Conservation (phyloP, 2,113 vertebrate genomes). For the Nanger granti region DNA sequence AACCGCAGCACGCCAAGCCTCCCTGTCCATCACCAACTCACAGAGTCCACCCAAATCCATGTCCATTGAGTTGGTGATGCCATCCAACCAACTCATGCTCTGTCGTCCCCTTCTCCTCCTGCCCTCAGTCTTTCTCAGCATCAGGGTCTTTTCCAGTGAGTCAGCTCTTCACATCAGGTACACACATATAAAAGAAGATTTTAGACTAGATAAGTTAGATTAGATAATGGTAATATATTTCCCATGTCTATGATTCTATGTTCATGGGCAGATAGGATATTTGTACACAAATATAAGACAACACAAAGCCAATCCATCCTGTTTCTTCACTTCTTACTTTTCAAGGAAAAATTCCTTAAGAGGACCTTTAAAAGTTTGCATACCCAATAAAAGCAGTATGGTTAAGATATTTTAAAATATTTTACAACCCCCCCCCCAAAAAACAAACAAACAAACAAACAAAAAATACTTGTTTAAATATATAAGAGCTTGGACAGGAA, state of each 20-base stretch:
- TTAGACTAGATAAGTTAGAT: not conserved
- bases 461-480: not conserved
- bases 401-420: not conserved
- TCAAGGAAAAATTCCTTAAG: not conserved
- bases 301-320: not conserved
- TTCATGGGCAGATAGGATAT: not conserved
- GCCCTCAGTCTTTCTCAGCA: not conserved
- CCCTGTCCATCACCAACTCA: not conserved
- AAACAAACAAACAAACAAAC: no score
- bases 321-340: not conserved
- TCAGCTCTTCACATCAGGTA: not conserved
- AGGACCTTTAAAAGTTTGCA: not conserved
- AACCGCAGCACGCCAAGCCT: fast-evolving
- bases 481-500: not conserved
- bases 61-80: not conserved
- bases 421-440: not conserved
- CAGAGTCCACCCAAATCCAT: not conserved
- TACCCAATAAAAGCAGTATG: not conserved
- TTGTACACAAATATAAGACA: not conserved
- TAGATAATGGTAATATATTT: not conserved
- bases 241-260: not conserved
- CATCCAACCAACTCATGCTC: not conserved
- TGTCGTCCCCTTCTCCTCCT: fast-evolving
- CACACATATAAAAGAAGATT: no score
- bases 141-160: not conserved